phyloP scores from a whole-genome alignment of 2,888 invertebrate genomes.

The Selenia dentaria region DNA sequence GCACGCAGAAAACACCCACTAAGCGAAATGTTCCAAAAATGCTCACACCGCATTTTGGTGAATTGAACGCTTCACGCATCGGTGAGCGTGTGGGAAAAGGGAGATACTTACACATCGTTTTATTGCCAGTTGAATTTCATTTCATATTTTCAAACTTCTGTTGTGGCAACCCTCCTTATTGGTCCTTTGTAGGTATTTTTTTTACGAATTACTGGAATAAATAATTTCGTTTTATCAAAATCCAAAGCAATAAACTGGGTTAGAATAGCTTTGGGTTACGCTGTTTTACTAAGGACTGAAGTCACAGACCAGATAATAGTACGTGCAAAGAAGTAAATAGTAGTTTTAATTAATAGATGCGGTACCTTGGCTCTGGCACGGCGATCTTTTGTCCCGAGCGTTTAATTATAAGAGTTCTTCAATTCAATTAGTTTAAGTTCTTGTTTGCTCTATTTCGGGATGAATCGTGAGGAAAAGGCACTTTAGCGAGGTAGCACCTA shows the following conservation, averaged over 20 bases:
- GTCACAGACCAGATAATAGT: constrained; percentile 2
- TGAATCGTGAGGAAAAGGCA: constrained; percentile 4
- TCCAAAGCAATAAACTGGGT: no score
- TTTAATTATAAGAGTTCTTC: constrained; percentile 41
- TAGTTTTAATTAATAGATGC: constrained; percentile 17
- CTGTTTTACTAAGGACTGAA: no score
- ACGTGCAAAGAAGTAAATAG: no score
- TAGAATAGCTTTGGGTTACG: no score
- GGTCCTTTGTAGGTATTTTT: no score
- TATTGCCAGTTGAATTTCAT: no score
- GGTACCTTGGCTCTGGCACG: constrained; percentile 1
- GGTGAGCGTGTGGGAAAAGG: no score
- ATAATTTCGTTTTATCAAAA: no score
- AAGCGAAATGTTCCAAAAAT: constrained; percentile 16
- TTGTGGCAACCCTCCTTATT: no score
- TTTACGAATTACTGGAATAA: no score
- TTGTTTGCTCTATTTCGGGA: constrained; percentile 22
- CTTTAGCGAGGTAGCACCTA: neutral
- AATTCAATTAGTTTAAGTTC: constrained; percentile 38
- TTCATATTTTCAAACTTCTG: no score
- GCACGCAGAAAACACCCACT: constrained; percentile 9
- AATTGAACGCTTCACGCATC: constrained; percentile 15
- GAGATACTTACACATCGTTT: no score
- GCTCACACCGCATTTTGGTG: constrained; percentile 8
- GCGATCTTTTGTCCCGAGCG: constrained; percentile 30